These are phyloP conservation scores for Candidula unifasciata DNA, from an alignment of 2,888 invertebrate genomes.

Conservation along the genomic window DNA sequence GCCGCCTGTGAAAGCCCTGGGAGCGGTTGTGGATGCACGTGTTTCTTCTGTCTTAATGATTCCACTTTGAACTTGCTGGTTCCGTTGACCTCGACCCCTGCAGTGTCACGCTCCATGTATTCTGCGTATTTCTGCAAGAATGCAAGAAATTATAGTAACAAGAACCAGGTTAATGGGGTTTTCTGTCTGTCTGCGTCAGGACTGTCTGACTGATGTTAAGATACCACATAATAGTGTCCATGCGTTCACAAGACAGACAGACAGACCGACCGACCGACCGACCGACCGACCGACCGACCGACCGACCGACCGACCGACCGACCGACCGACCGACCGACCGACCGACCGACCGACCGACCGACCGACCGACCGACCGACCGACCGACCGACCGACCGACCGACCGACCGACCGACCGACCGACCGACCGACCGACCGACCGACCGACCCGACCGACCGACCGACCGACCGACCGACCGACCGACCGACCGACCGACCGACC, in stretches of 20 bases:
- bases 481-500: slow-evolving; percentile 8
- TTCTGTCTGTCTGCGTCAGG: background rate
- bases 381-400: slow-evolving; percentile 8
- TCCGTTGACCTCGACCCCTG: slow-evolving; percentile 12
- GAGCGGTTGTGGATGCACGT: background rate
- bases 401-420: slow-evolving; percentile 8
- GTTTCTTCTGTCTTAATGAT: background rate
- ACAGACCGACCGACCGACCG: too few relatives aligned
- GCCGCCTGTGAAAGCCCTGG: background rate
- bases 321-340: slow-evolving; percentile 8
- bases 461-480: slow-evolving; percentile 8
- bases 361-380: slow-evolving; percentile 8
- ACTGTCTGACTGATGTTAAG: background rate
- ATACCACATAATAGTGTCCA: too few relatives aligned
- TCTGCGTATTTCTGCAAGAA: background rate
- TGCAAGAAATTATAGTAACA: background rate
- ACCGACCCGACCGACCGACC: too few relatives aligned
- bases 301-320: slow-evolving; percentile 8
- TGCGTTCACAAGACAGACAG: too few relatives aligned
- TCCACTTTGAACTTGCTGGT: slow-evolving; percentile 10
- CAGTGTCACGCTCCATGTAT: slow-evolving; percentile 7
- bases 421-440: slow-evolving; percentile 8
- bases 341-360: slow-evolving; percentile 8
- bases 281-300: slow-evolving; percentile 8
- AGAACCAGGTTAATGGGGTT: background rate